Evolutionary conservation across 2,113 vertebrate genomes (phyloP).

Genomic region (Xyliphius kryptos): DNA sequence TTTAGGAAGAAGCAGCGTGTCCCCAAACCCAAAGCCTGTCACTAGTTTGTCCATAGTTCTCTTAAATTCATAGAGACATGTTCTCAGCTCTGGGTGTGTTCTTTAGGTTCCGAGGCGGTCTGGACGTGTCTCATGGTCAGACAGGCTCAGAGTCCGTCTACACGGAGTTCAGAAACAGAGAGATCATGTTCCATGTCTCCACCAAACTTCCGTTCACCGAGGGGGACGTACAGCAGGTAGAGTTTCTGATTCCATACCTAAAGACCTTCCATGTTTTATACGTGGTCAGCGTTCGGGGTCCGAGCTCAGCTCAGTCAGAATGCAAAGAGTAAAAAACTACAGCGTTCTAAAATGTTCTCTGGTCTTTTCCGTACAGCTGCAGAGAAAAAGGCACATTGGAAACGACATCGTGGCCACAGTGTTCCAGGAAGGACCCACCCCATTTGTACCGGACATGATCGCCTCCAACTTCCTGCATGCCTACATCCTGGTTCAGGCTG

Average conservation of each 20-base stretch:
- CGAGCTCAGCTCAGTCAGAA: too few species aligned
- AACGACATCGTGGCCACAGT: slow-evolving; percentile 93
- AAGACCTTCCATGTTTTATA: too few species aligned
- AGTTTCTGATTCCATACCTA: too few species aligned
- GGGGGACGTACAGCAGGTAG: slow-evolving; percentile 89
- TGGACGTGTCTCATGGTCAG: slow-evolving; percentile 92
- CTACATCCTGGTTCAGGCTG: slow-evolving; percentile 86
- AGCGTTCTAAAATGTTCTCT: too few species aligned
- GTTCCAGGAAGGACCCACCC: slow-evolving; percentile 91
- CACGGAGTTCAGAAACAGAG: slow-evolving; percentile 83
- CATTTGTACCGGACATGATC: slow-evolving; percentile 95
- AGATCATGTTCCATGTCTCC: slow-evolving; percentile 96
- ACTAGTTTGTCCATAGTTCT: too few species aligned
- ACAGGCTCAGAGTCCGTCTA: slow-evolving; percentile 86
- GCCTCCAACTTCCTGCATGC: slow-evolving; percentile 95
- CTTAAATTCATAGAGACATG: too few species aligned
- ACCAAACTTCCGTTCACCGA: slow-evolving; percentile 94
- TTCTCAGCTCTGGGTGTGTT: too few species aligned
- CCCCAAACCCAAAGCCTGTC: too few species aligned
- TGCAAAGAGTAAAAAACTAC: too few species aligned
- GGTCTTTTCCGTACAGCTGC: slow-evolving; percentile 73
- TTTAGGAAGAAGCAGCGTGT: too few species aligned
- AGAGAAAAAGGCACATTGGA: slow-evolving; percentile 92
- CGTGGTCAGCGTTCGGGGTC: too few species aligned
- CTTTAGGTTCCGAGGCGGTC: slow-evolving; percentile 84